Base-by-base conservation (phyloP, 1,140 invertebrate genomes). In the Eriocheir sinensis region DNA sequence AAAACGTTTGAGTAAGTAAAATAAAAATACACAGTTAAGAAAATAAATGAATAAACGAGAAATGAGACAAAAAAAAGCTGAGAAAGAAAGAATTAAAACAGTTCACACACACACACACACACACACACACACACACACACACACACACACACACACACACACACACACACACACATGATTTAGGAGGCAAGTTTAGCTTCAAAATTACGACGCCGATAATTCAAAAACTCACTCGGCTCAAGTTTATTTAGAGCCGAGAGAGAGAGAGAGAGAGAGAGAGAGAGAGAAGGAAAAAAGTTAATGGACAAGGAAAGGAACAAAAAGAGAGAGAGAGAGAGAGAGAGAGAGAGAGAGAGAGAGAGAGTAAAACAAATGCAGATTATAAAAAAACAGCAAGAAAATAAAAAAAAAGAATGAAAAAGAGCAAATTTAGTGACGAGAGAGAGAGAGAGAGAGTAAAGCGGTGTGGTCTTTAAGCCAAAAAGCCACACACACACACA, bases 101-200 rank as follows among this genome's bases (percentile, higher is more conserved):
- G 6, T 72, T n/a, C 21, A 86, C 60, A 72, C 60, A 72, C 60
- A 72, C 60, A 72, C 60, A 72, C 60, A 72, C 60, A 72, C 60
- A 72, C 60, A 72, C 60, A 72, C 60, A 72, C 60, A 72, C 60
- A 72, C 60, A 72, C 60, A 72, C 60, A 72, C 60, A 72, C 60
- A 72, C 60, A 72, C 60, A 72, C 60, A 72, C 60, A 72, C 60
- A 72, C 60, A 72, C 60, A 72, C 60, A 72, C 60, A 72, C 27
- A 72, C 60, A 72, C 60, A 72, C 60, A 72, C 60, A 72, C 60
- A 72, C 60, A 72, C 60, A n/a, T 72, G 60, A 72, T 72, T 72
- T 72, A 72, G 8, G 27, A 72, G 21, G 21, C 60, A 72, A 72
- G 60, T 72, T 72, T n/a, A n/a, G 6, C 12, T n/a, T 72, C 1